Conservation (phyloP, 30 jellyfish, hydroid and myxozoan genomes). For the Hydractinia symbiolongicarpus region DNA sequence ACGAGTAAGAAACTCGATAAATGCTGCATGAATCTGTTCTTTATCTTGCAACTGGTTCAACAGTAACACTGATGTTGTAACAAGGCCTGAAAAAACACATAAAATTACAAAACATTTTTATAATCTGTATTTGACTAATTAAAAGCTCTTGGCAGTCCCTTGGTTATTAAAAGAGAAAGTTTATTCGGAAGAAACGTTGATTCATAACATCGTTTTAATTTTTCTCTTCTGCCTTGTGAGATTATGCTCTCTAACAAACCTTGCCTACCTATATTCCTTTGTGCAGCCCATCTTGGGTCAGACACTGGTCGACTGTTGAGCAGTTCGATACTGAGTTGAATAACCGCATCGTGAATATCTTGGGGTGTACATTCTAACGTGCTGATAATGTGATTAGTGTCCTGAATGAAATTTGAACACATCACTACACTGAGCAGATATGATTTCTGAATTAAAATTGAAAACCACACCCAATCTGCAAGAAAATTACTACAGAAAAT, state of each 20-base stretch:
- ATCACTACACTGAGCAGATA: no score
- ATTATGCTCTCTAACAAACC: no score
- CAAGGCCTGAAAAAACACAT: slow-evolving; percentile 8
- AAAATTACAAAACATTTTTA: background rate
- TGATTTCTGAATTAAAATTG: no score
- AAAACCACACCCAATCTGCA: no score
- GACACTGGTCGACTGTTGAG: slow-evolving; percentile 76
- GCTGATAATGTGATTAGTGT: background rate
- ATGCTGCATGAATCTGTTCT: slow-evolving; percentile 57
- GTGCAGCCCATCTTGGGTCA: slow-evolving; percentile 96
- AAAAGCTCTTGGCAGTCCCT: no score
- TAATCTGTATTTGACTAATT: background rate
- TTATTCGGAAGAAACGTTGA: no score
- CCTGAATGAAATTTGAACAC: background rate
- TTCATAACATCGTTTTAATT: no score
- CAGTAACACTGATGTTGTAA: slow-evolving; percentile 64
- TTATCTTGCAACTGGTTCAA: slow-evolving; percentile 71
- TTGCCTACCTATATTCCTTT: slow-evolving; percentile 33
- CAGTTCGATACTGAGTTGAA: slow-evolving; percentile 55
- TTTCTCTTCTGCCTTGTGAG: no score
- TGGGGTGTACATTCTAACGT: slow-evolving; percentile 16
- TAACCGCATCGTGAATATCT: slow-evolving; percentile 44
- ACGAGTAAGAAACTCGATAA: slow-evolving; percentile 48
- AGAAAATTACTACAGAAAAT: no score
- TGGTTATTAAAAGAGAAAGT: no score